phyloP scores from a whole-genome alignment of 2,113 vertebrate species.

The Probosciger aterrimus region DNA sequence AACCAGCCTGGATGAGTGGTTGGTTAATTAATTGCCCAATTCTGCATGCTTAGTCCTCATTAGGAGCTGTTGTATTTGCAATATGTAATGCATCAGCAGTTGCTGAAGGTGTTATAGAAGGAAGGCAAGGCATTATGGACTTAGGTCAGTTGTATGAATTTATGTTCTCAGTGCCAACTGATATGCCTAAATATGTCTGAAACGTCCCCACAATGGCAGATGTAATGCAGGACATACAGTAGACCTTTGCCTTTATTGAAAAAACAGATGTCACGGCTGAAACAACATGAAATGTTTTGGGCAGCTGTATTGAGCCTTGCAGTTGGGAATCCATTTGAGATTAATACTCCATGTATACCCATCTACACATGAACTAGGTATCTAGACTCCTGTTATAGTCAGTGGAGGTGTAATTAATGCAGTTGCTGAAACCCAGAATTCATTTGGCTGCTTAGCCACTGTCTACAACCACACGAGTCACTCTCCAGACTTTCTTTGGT shows the following conservation, averaged over 20 bases:
- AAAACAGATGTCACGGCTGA: not conserved
- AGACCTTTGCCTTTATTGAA: not conserved
- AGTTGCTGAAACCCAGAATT: not conserved
- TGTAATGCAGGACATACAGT: not conserved
- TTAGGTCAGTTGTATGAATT: not conserved
- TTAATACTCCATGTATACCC: not conserved
- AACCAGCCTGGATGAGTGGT: not conserved
- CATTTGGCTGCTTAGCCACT: not conserved
- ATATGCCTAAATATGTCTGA: not conserved
- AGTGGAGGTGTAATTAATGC: not conserved
- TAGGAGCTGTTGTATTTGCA: not conserved
- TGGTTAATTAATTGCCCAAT: not conserved
- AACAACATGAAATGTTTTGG: not conserved
- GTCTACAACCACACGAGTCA: not conserved
- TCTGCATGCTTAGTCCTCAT: not conserved
- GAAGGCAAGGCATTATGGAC: not conserved
- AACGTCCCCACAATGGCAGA: not conserved
- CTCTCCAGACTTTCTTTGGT: not conserved
- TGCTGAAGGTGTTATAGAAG: not conserved
- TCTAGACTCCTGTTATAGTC: not conserved
- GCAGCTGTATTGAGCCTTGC: not conserved
- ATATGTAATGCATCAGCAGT: fast-evolving
- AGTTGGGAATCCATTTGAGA: not conserved
- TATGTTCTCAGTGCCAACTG: not conserved
- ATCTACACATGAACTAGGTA: not conserved